Conservation (phyloP, 2,888 invertebrate genomes). For the Sarcophaga caerulescens region DNA sequence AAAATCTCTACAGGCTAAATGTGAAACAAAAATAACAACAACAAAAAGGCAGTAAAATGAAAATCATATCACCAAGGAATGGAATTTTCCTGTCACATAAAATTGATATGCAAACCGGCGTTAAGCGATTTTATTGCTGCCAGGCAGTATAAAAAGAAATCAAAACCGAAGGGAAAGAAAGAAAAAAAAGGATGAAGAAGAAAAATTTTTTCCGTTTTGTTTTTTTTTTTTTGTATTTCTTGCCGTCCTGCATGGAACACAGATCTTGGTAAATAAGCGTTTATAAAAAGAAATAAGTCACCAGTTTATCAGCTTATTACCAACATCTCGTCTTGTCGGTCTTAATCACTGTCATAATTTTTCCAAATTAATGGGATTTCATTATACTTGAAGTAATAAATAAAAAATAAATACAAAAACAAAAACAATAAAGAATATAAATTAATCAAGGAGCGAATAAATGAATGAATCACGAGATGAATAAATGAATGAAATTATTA, state of each 20-base stretch:
- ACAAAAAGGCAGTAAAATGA: background rate
- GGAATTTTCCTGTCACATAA: background rate
- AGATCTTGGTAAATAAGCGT: background rate
- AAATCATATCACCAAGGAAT: background rate
- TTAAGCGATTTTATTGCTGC: background rate
- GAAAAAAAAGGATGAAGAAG: background rate
- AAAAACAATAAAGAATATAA: background rate
- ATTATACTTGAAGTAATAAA: background rate
- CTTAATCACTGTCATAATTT: constrained; percentile 49
- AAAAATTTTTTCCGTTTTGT: background rate
- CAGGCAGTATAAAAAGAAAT: background rate
- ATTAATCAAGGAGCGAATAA: background rate
- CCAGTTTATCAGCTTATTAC: background rate
- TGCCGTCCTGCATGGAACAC: background rate
- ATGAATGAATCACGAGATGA: background rate
- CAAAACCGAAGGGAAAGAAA: too few species aligned
- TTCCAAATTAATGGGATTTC: constrained; percentile 9
- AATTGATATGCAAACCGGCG: background rate
- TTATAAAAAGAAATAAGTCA: constrained; percentile 6
- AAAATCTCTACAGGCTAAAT: background rate
- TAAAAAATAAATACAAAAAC: background rate
- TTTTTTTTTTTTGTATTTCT: too few species aligned
- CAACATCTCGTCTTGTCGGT: background rate
- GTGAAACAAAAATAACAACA: background rate
- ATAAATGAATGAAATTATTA: background rate